Conservation (phyloP, 2,888 invertebrate species). For the Pyrochroa serraticornis region DNA sequence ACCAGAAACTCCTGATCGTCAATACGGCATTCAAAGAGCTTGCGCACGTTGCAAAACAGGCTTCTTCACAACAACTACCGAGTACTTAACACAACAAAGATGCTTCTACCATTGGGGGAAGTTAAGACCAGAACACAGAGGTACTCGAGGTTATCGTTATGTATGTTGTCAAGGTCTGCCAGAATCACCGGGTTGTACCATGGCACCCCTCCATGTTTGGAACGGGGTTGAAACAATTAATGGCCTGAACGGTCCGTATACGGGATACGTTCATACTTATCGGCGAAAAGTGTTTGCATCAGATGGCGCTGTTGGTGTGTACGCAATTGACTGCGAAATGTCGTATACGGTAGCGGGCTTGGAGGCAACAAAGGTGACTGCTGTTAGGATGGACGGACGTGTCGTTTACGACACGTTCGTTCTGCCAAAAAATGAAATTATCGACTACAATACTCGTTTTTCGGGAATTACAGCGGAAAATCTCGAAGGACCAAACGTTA, state of each 20-base stretch:
- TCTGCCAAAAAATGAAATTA: slow-evolving; percentile 78
- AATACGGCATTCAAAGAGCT: slow-evolving; percentile 45
- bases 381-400: slow-evolving; percentile 75
- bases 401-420: slow-evolving; percentile 86
- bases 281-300: slow-evolving; percentile 60
- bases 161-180: slow-evolving; percentile 70
- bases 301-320: slow-evolving; percentile 65
- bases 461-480: slow-evolving; percentile 84
- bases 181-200: slow-evolving; percentile 68
- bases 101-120: slow-evolving; percentile 93
- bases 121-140: slow-evolving; percentile 56
- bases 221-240: slow-evolving; percentile 61
- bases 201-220: slow-evolving; percentile 77
- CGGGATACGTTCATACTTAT: slow-evolving; percentile 59
- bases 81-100: slow-evolving; percentile 73
- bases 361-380: slow-evolving; percentile 86
- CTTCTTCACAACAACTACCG: slow-evolving; percentile 74
- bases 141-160: slow-evolving; percentile 34
- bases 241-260: slow-evolving; percentile 76
- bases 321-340: slow-evolving; percentile 97
- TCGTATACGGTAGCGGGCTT: slow-evolving; percentile 86
- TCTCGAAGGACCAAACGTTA: slow-evolving; percentile 63
- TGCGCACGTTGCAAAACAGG: slow-evolving; percentile 76
- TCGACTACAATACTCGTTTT: slow-evolving; percentile 95
- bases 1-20: not conserved